phyloP scores from a whole-genome alignment of 2,888 invertebrate genomes.

The Chymomyza procnemis region DNA sequence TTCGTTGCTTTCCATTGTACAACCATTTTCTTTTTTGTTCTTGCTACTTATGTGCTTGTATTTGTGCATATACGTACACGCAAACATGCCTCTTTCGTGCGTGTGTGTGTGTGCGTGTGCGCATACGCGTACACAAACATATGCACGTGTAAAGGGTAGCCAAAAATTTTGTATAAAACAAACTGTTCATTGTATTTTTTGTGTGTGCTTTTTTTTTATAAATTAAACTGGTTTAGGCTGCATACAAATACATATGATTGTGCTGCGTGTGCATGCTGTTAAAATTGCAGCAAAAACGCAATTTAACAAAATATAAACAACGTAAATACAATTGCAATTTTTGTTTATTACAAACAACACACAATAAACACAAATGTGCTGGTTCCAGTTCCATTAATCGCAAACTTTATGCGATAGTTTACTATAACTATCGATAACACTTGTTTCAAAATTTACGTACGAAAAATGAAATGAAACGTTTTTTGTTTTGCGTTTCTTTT shows the following conservation, averaged over 20 bases:
- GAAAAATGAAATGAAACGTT: no score
- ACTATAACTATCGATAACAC: neutral
- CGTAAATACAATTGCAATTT: neutral
- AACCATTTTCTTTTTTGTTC: conserved; percentile 33
- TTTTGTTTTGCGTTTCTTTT: no score
- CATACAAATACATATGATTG: conserved; percentile 10
- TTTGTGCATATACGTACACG: conserved; percentile 1
- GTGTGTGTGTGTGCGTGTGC: conserved; percentile 10
- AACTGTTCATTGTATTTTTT: neutral
- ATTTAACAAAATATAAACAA: neutral
- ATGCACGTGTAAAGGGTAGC: neutral
- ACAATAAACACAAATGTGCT: neutral
- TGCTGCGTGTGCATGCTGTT: conserved; percentile 14
- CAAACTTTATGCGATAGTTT: neutral
- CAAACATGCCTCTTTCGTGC: conserved; percentile 7
- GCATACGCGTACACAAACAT: neutral
- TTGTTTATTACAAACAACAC: neutral
- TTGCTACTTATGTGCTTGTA: neutral
- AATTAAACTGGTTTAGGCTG: neutral
- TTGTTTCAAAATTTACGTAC: no score
- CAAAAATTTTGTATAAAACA: neutral
- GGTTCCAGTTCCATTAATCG: neutral
- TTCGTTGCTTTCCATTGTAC: conserved; percentile 37
- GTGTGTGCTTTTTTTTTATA: neutral
- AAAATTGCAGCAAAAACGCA: neutral